Evolutionary conservation across 2,888 invertebrate species (phyloP).

Genomic region (Drosophila pegasa): DNA sequence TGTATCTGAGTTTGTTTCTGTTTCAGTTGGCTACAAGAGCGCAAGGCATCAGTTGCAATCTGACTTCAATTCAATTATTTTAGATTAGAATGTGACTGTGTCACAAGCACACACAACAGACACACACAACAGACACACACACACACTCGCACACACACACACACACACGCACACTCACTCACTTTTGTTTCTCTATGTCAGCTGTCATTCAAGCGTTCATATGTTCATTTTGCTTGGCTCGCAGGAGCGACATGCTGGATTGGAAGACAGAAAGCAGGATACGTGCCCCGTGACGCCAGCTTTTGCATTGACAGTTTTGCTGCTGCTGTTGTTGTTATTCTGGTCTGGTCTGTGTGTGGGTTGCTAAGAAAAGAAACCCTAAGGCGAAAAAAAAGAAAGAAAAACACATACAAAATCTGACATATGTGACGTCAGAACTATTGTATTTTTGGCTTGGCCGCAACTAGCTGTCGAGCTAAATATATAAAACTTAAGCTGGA

Average conservation of each 20-base stretch:
- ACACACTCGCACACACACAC: constrained; percentile 28
- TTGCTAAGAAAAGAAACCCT: constrained; percentile 14
- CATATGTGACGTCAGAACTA: constrained; percentile 26
- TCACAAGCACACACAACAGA: constrained; percentile 55
- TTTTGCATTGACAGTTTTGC: constrained; percentile 62
- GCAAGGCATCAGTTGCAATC: constrained; percentile 78
- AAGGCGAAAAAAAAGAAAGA: constrained; percentile 5
- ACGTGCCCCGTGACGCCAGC: constrained; percentile 70
- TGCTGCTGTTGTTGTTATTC: constrained; percentile 21
- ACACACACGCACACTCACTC: constrained; percentile 12
- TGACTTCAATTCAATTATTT: constrained; percentile 81
- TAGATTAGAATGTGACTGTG: constrained; percentile 81
- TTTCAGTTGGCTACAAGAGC: constrained; percentile 45
- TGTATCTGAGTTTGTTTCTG: constrained; percentile 30
- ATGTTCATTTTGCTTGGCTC: constrained; percentile 58
- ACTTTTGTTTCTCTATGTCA: constrained; percentile 79
- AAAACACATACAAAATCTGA: neutral
- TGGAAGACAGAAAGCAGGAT: constrained; percentile 62
- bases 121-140: constrained; percentile 23
- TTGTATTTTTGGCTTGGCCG: constrained; percentile 13
- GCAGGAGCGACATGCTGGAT: constrained; percentile 34
- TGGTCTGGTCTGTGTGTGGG: constrained; percentile 22
- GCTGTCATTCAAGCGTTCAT: constrained; percentile 77
- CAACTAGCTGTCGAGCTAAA: constrained; percentile 5
- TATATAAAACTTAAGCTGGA: neutral